Percentiles rank a stretch among this genome's conserved stretches.
These are phyloP conservation scores for Ciconia nigra DNA, from an alignment of 2,797 vertebrate species.

Conservation along the genomic window DNA sequence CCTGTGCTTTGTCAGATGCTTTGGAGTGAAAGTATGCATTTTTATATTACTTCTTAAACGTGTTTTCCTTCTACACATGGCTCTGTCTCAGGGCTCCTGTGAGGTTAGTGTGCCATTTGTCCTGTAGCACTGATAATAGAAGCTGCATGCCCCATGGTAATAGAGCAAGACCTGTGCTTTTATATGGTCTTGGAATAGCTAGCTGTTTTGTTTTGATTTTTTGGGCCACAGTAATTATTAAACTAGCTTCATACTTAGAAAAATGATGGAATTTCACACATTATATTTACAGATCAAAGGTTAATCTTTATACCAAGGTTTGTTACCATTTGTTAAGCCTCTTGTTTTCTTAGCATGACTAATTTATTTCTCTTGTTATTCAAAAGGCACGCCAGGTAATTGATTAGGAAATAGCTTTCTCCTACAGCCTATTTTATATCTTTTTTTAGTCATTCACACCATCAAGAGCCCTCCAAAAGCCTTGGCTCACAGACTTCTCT, in stretches of 20 bases:
- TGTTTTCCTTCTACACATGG: not conserved
- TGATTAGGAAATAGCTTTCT: not conserved
- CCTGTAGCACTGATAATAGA: not conserved
- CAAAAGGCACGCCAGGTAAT: not conserved
- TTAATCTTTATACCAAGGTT: not conserved
- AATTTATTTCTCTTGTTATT: not conserved
- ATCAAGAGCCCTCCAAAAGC: not conserved
- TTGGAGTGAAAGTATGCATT: not conserved
- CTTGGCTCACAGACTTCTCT: not conserved
- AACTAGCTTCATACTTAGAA: not conserved
- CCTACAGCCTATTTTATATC: not conserved
- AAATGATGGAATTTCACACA: not conserved
- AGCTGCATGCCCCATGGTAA: not conserved
- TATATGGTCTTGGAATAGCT: not conserved
- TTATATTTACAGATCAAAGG: not conserved
- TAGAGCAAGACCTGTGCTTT: not conserved
- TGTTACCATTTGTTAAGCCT: not conserved
- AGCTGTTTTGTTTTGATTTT: not conserved
- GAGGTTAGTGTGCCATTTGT: not conserved
- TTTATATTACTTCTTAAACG: not conserved
- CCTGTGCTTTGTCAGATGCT: not conserved
- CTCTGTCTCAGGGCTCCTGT: not conserved
- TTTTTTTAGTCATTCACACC: not conserved
- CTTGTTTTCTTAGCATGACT: not conserved
- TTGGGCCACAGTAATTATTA: not conserved